A percentile compares a stretch with the other conserved stretches of the same genome.
phyloP scores from a whole-genome alignment of 2,888 invertebrate genomes.

The Pasiphila rectangulata region DNA sequence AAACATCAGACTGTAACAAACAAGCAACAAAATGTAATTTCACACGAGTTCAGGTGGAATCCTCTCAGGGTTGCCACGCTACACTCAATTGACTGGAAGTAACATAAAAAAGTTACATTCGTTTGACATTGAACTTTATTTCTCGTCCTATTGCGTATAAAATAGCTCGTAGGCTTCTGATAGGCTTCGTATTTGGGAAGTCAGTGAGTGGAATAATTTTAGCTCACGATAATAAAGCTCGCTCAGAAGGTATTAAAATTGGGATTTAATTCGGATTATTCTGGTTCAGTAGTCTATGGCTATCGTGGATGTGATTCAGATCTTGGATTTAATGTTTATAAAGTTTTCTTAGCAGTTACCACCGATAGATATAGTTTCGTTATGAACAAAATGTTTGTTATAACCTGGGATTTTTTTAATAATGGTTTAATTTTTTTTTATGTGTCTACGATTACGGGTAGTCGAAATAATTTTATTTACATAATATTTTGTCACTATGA shows the following conservation, averaged over 20 bases:
- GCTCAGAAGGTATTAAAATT: conserved; percentile 1
- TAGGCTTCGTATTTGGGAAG: background rate
- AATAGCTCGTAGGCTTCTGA: conserved; percentile 26
- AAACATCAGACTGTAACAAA: conserved; percentile 1
- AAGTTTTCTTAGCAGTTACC: background rate
- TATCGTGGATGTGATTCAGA: conserved; percentile 58
- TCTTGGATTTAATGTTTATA: background rate
- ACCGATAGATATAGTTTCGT: background rate
- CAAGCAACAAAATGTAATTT: conserved; percentile 4
- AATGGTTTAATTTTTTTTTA: too few species aligned
- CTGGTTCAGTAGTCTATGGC: conserved; percentile 29
- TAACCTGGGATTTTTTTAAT: too few species aligned
- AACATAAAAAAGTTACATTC: conserved; percentile 9
- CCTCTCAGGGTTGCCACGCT: conserved; percentile 52
- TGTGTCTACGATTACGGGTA: too few species aligned
- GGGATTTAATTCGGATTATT: conserved; percentile 1
- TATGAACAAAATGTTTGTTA: background rate
- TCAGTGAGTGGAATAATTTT: conserved; percentile 4
- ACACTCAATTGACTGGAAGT: conserved; percentile 44
- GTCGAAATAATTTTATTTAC: too few species aligned
- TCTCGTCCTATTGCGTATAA: conserved; percentile 3
- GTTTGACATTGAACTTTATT: conserved; percentile 5
- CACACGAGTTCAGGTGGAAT: conserved; percentile 7
- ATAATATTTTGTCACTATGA: too few species aligned
- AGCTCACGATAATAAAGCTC: conserved; percentile 1